phyloP scores from a whole-genome alignment of 2,797 vertebrate genomes.

The Balearica regulorum region DNA sequence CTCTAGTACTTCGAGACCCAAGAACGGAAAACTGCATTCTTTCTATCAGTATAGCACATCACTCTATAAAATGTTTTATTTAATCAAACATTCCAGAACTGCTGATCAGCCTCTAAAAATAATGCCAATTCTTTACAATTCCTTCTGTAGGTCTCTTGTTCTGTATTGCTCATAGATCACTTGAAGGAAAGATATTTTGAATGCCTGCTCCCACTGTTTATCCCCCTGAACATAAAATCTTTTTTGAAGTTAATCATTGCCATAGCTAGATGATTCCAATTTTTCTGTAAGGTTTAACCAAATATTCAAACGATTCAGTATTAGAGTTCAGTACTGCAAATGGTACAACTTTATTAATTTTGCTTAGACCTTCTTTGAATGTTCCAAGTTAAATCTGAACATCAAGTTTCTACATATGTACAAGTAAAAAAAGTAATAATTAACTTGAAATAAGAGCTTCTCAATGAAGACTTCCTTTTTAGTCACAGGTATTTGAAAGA shows the following conservation, averaged over 20 bases:
- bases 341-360: neutral
- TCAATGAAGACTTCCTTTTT: neutral
- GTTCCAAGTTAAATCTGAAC: neutral
- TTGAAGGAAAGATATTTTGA: neutral
- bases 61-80: neutral
- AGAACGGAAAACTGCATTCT: neutral
- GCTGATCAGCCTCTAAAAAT: neutral
- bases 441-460: neutral
- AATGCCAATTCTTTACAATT: neutral
- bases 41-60: neutral
- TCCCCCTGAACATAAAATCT: neutral
- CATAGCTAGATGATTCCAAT: neutral
- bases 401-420: neutral
- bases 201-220: neutral
- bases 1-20: neutral
- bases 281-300: neutral
- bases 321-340: neutral
- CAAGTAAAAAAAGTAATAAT: neutral
- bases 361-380: neutral
- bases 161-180: neutral
- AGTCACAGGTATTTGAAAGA: neutral
- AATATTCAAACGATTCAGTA: neutral
- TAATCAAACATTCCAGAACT: neutral
- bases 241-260: neutral
- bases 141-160: neutral